Evolutionary conservation across 1,140 invertebrate genomes (phyloP).

Genomic region (Calephelis virginiensis): DNA sequence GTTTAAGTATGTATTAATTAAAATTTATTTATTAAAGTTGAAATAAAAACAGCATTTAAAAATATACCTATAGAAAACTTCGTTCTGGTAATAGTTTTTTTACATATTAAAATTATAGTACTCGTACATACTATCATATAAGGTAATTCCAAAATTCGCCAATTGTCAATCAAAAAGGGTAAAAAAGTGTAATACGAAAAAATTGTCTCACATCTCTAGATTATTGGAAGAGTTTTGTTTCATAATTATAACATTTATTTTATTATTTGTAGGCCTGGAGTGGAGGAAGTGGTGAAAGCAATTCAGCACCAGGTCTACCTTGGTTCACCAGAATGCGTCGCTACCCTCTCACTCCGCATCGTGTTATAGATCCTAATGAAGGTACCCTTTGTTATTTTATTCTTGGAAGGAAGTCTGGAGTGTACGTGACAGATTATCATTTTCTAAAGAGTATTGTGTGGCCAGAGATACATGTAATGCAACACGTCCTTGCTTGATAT

Average conservation of each 20-base stretch:
- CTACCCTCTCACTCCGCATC: conserved; percentile 47
- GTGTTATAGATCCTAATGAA: conserved; percentile 63
- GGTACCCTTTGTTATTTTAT: conserved; percentile 35
- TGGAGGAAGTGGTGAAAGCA: conserved; percentile 21
- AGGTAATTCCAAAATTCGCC: too few relatives aligned
- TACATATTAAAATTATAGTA: too few relatives aligned
- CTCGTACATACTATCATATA: too few relatives aligned
- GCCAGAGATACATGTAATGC: neutral
- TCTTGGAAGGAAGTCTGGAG: neutral
- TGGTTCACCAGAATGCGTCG: conserved; percentile 57
- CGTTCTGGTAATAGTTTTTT: too few relatives aligned
- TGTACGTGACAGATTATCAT: conserved; percentile 1
- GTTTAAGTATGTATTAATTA: too few relatives aligned
- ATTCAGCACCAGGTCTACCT: conserved; percentile 38
- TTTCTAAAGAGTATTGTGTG: neutral
- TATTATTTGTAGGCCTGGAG: conserved; percentile 42
- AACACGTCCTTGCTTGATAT: neutral
- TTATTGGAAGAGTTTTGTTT: too few relatives aligned
- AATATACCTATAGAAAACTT: too few relatives aligned
- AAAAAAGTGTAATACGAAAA: conserved; percentile 3
- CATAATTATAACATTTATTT: neutral
- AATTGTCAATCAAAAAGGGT: neutral
- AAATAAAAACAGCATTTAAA: too few relatives aligned
- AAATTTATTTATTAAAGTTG: too few relatives aligned
- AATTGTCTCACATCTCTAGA: neutral